These are phyloP conservation scores for Mareca strepera DNA, from an alignment of 2,797 vertebrate species.

Conservation along the genomic window DNA sequence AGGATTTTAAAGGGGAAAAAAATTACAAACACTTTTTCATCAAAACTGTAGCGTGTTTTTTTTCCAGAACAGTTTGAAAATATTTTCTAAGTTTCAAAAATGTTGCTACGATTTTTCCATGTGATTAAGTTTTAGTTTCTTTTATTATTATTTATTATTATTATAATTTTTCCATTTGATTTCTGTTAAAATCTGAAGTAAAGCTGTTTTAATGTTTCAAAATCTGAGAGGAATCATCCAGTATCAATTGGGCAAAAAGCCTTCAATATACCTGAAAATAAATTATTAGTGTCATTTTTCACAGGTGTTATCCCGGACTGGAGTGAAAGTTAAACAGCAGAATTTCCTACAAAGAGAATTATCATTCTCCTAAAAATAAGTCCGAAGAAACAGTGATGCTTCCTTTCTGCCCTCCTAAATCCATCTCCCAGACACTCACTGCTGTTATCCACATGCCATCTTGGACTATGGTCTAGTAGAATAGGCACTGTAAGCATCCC, in stretches of 20 bases:
- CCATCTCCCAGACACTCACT: background rate
- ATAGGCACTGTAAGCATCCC: background rate
- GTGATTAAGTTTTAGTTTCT: background rate
- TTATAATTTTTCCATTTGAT: background rate
- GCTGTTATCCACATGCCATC: background rate
- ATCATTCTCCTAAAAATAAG: background rate
- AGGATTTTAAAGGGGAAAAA: background rate
- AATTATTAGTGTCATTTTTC: background rate
- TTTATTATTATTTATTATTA: no score
- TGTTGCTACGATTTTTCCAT: background rate
- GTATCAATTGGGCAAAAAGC: background rate
- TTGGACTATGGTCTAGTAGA: background rate
- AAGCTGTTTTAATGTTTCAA: background rate
- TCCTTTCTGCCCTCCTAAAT: background rate
- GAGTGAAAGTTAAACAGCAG: background rate
- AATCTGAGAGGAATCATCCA: background rate
- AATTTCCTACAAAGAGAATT: background rate
- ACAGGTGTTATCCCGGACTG: background rate
- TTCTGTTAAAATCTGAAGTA: background rate
- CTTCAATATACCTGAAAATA: background rate
- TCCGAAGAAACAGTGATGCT: rapidly evolving
- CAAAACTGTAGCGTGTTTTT: background rate
- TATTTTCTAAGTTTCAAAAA: background rate
- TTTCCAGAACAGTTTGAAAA: background rate
- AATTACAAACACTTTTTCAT: background rate